Base-by-base conservation (phyloP, 2,797 vertebrate species). In the Threskiornis aethiopicus region DNA sequence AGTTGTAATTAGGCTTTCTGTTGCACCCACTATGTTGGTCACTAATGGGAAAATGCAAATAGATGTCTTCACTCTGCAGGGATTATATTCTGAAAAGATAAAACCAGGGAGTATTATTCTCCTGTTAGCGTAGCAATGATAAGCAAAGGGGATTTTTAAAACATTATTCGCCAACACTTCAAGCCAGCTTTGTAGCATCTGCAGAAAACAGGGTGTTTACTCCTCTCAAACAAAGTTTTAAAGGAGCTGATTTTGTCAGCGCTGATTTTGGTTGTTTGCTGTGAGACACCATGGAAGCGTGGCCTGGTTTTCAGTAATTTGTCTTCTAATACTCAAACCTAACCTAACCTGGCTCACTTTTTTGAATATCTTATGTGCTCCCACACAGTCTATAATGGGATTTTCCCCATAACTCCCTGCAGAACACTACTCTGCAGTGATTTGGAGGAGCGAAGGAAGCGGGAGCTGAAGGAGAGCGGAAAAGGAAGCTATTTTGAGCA, bases 401-500 rank as follows among this genome's bases (percentile, higher is more conserved):
- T 93, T 85, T 90, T 75, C 94, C 96, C 92, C 90, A 84, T 54
- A 78, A 69, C 78, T 91, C 91, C 83, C 92, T 91, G 94, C 66
- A 96, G 89, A 93, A 92, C 0, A 1, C 80, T 91, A 41, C 71
- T 90, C 82, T 65, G 84, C 92, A 78, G 70, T 84, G 90, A 81
- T 86, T 72, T 76, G 71, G 90, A 96, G 72, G 52, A 87, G 82
- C 24, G 0, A 93, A 90, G 90, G 81, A 95, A 95, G 84, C 65
- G 0, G 84, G 75, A 94, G 87, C 79, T 83, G 91, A 73, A 93
- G 84, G 73, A 91, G 84, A 96, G 89, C 0, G 42, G 91, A 93
- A 96, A 94, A 91, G 62, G 93, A 89, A 90, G 87, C 90, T 97
- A 97, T 98, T 97, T 96, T 96, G 93, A 90, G 94, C 94, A 94